Evolutionary conservation across 2,113 vertebrate genomes (phyloP).

Genomic region (Polypterus senegalus): DNA sequence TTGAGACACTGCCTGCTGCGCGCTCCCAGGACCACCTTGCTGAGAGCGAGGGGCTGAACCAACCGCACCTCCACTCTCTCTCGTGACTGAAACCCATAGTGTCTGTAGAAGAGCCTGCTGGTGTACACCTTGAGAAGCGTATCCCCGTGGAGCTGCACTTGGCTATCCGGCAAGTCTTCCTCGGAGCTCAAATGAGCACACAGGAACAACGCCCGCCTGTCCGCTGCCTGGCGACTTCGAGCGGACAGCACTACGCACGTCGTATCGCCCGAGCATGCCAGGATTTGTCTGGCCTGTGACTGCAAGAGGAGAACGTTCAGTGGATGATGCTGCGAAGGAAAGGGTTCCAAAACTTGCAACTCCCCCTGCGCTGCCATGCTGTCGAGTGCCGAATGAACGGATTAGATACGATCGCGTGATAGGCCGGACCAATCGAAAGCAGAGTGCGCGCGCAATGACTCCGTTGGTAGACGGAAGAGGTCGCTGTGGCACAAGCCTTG

Average conservation of each 20-base stretch:
- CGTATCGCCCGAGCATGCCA: conserved; percentile 17
- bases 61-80: conserved; percentile 25
- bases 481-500: too few species aligned
- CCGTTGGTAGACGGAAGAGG: too few species aligned
- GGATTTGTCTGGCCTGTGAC: conserved; percentile 24
- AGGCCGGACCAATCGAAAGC: conserved; percentile 4
- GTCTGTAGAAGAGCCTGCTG: conserved; percentile 34
- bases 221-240: conserved; percentile 15
- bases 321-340: conserved; percentile 35
- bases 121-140: conserved; percentile 38
- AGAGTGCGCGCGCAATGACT: too few species aligned
- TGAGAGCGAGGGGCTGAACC: conserved; percentile 30
- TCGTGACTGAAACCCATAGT: conserved; percentile 27
- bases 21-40: conserved; percentile 42
- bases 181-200: conserved; percentile 31
- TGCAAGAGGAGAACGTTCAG: conserved; percentile 30
- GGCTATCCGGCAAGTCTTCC: conserved; percentile 26
- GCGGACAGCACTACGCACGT: conserved; percentile 36
- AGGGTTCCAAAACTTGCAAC: conserved; percentile 26
- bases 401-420: conserved; percentile 1
- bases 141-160: conserved; percentile 7
- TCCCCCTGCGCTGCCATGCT: conserved; percentile 37
- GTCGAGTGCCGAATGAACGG: conserved; percentile 13
- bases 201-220: conserved; percentile 38
- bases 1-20: conserved; percentile 31